These are phyloP conservation scores for Endotricha flammealis DNA, from an alignment of 2,888 invertebrate species.

Conservation along the genomic window DNA sequence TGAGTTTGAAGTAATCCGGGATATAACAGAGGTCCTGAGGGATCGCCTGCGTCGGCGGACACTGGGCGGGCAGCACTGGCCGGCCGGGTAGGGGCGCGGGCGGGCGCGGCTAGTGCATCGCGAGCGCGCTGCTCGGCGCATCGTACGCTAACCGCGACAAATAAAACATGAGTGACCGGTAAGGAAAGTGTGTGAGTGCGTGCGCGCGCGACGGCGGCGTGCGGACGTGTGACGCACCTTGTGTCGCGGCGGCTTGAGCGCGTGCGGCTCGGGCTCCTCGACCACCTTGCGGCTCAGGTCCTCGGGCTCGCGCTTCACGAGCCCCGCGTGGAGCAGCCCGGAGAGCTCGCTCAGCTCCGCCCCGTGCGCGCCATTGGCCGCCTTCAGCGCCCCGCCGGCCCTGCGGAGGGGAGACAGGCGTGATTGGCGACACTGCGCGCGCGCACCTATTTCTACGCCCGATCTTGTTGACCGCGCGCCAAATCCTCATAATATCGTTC, in stretches of 20 bases:
- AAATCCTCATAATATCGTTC: conserved; percentile 47
- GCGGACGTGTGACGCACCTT: conserved; percentile 80
- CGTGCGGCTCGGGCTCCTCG: conserved; percentile 78
- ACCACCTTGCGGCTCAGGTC: conserved; percentile 86
- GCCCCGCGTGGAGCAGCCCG: conserved; percentile 81
- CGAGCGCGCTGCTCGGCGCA: conserved; percentile 77
- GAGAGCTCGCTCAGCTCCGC: conserved; percentile 82
- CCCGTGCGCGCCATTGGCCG: conserved; percentile 83
- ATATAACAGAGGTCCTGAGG: conserved; percentile 42
- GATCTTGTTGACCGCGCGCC: conserved; percentile 51
- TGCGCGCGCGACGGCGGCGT: conserved; percentile 76
- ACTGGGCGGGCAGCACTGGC: conserved; percentile 79
- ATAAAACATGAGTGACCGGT: conserved; percentile 77
- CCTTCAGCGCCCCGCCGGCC: conserved; percentile 79
- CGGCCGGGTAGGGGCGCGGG: conserved; percentile 79
- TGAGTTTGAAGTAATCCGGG: conserved; percentile 42
- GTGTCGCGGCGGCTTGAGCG: conserved; percentile 80
- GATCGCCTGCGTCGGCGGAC: conserved; percentile 74
- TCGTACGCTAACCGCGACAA: conserved; percentile 78
- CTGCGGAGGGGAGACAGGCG: conserved; percentile 80
- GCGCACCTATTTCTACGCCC: conserved; percentile 46
- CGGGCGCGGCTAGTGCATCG: conserved; percentile 77
- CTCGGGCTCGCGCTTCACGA: conserved; percentile 89
- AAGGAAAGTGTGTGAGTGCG: conserved; percentile 71
- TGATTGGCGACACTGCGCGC: conserved; percentile 68